Evolutionary conservation across 2,888 invertebrate genomes (phyloP), one percentile per base, ranked within the genome.

Genomic region (Phyllotreta striolata): DNA sequence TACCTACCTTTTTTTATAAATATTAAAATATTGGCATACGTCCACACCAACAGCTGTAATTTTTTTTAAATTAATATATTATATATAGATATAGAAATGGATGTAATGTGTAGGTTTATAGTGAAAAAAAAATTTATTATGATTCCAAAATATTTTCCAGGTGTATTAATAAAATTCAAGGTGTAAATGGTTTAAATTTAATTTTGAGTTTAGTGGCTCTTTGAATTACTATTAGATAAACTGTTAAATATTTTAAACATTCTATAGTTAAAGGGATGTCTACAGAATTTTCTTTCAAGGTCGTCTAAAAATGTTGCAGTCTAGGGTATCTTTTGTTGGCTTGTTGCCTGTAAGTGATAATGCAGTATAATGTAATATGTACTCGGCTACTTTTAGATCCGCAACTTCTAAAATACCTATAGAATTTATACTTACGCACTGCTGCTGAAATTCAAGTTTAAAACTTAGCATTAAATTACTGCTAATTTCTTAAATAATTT

Each of bases 261-360:
- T 1, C 4, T 24, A 24, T 24, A 24, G 24, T 24, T 24, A 24
- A 24, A 24, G 24, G 24, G 24, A 24, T 24, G 24, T 24, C 24
- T 24, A 24, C 2, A 3, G 24, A 24, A 4, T 49, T 43, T 59
- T 64, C 68, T 67, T 67, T 60, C 61, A 66, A 55, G 64, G 68
- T 24, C 66, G 72, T 77, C 78, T 79, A 79, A 78, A 77, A 78
- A 75, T 73, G 79, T 77, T 78, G 77, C 75, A 77, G 79, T 76
- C 79, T 79, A 79, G 79, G 78, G 76, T 77, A 77, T 74, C 77
- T 72, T 72, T 69, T 72, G 72, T 74, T 80, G 80, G 80, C 80
- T 70, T 73, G 71, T 70, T 80, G 80, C 80, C 80, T 77, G 76
- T 79, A 77, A 76, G 76, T 76, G 77, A 79, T 78, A 75, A 76